Evolutionary conservation across 2,888 invertebrate species (phyloP).

Genomic region (Drosophila dives): DNA sequence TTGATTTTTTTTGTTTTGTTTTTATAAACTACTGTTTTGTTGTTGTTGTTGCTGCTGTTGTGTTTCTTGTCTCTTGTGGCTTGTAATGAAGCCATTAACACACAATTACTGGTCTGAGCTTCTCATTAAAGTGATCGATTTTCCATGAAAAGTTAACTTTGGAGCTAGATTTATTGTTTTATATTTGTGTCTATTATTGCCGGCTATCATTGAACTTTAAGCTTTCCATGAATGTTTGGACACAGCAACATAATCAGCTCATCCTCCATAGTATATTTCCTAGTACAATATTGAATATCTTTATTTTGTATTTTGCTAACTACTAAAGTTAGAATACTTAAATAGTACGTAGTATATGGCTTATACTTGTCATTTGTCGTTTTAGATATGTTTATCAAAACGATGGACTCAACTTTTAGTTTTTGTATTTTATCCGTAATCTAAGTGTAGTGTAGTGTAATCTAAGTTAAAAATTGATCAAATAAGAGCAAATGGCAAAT

Average conservation of each 20-base stretch:
- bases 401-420: not conserved
- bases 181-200: not conserved
- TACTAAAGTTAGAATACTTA: not conserved
- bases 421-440: not conserved
- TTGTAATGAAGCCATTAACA: slow-evolving; percentile 74
- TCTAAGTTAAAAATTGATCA: not conserved
- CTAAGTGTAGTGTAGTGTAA: too few species aligned
- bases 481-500: not conserved
- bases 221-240: slow-evolving; percentile 33
- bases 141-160: slow-evolving; percentile 8
- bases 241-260: slow-evolving; percentile 46
- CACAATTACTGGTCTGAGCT: slow-evolving; percentile 58
- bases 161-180: slow-evolving; percentile 10
- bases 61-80: slow-evolving; percentile 36
- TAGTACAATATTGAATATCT: slow-evolving; percentile 31
- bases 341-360: not conserved
- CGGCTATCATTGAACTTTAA: slow-evolving; percentile 54
- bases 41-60: slow-evolving; percentile 18
- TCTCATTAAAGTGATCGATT: slow-evolving; percentile 63
- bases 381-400: not conserved
- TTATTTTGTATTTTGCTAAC: not conserved
- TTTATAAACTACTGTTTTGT: slow-evolving; percentile 52
- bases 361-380: not conserved
- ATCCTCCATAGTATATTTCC: slow-evolving; percentile 27
- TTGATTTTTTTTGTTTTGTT: slow-evolving; percentile 41